Conservation (phyloP, 2,797 vertebrate genomes). For the Manis pentadactyla region DNA sequence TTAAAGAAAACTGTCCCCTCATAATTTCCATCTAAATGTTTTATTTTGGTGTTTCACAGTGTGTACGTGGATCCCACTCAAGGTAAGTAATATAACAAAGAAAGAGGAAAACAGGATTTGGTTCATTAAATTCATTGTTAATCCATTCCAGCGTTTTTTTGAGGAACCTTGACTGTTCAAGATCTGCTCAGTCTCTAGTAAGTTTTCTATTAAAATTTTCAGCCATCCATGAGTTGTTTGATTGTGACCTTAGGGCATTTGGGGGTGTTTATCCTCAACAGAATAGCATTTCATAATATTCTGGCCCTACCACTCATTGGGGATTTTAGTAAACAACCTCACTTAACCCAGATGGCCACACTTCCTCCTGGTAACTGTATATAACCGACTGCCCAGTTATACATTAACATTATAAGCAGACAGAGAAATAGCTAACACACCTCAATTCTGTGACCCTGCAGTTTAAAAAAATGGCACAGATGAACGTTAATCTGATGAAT, state of each 20-base stretch:
- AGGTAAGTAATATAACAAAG: not conserved
- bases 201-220: not conserved
- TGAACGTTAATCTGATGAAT: not conserved
- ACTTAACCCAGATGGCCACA: not conserved
- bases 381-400: not conserved
- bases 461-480: not conserved
- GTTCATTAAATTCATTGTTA: not conserved
- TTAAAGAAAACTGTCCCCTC: not conserved
- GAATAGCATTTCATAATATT: not conserved
- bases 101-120: not conserved
- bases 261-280: not conserved
- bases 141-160: not conserved
- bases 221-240: not conserved
- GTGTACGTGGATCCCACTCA: not conserved
- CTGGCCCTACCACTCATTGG: not conserved
- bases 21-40: not conserved
- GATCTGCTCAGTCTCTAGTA: not conserved
- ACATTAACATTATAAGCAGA: not conserved
- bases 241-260: not conserved
- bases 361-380: not conserved
- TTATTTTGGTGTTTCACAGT: not conserved
- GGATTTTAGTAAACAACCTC: not conserved
- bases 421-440: not conserved
- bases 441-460: not conserved
- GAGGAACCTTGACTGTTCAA: not conserved